These are phyloP conservation scores for Sesamia inferens DNA, from an alignment of 2,888 invertebrate species.

Conservation along the genomic window DNA sequence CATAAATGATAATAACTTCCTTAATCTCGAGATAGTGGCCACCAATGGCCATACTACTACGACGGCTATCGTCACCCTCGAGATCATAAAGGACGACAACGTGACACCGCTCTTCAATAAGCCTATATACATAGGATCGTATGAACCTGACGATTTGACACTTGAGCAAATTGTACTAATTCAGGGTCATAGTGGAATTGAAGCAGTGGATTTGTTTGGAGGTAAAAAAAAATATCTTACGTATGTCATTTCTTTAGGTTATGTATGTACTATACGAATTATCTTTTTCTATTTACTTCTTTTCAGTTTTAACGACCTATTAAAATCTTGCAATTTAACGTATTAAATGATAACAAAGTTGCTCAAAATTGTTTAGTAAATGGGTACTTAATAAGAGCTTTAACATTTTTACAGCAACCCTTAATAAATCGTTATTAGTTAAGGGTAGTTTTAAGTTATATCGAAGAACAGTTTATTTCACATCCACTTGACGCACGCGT, in stretches of 20 bases:
- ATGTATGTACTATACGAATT: too few relatives aligned
- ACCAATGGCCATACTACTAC: constrained; percentile 67
- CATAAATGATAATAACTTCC: constrained; percentile 73
- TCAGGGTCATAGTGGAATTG: constrained; percentile 79
- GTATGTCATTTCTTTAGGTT: not conserved
- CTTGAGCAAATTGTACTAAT: constrained; percentile 72
- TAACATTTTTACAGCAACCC: not conserved
- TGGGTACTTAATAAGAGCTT: not conserved
- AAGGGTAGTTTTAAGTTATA: not conserved
- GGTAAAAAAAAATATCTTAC: constrained; percentile 68
- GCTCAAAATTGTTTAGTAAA: not conserved
- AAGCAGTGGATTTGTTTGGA: constrained; percentile 71
- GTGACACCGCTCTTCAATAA: constrained; percentile 76
- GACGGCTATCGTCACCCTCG: constrained; percentile 72
- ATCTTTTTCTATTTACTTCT: not conserved
- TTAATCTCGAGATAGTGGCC: constrained; percentile 74
- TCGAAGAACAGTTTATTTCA: too few relatives aligned
- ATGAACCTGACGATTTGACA: constrained; percentile 69
- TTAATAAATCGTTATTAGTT: not conserved
- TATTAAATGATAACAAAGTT: not conserved
- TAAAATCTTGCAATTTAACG: not conserved
- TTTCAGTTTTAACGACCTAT: not conserved
- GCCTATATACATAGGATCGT: constrained; percentile 74
- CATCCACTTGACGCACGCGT: too few relatives aligned
- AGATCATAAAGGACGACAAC: constrained; percentile 79